These are phyloP conservation scores for Galeopsomyia nigrocyanea DNA, from an alignment of 2,888 invertebrate species.

Conservation along the genomic window DNA sequence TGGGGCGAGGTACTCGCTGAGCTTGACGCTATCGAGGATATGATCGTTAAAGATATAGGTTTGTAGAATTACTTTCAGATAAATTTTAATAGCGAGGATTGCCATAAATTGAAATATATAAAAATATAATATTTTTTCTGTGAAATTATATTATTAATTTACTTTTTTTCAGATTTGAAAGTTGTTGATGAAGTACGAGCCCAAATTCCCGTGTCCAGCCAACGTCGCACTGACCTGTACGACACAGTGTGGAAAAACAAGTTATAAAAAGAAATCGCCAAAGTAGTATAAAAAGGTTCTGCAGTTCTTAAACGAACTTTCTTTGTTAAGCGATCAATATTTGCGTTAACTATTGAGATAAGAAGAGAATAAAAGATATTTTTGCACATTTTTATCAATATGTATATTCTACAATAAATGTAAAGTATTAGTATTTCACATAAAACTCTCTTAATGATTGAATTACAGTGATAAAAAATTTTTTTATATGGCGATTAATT, in stretches of 20 bases:
- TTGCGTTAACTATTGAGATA: too few species aligned
- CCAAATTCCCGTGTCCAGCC: slow-evolving; percentile 85
- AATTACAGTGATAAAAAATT: too few species aligned
- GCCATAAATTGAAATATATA: background rate
- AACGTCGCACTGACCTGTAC: slow-evolving; percentile 73
- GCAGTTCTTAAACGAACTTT: too few species aligned
- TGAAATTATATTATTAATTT: slow-evolving; percentile 27
- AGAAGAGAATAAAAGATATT: too few species aligned
- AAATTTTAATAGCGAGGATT: background rate
- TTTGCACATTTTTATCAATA: too few species aligned
- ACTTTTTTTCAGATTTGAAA: slow-evolving; percentile 78
- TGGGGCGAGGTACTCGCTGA: slow-evolving; percentile 83
- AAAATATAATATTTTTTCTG: slow-evolving; percentile 19
- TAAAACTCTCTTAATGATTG: too few species aligned
- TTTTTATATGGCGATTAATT: too few species aligned
- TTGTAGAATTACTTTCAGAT: slow-evolving; percentile 51
- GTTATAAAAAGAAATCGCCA: background rate
- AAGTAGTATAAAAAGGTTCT: too few species aligned
- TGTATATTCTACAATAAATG: too few species aligned
- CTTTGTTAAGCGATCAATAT: too few species aligned
- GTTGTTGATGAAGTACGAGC: slow-evolving; percentile 82
- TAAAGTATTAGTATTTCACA: too few species aligned
- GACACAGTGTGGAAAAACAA: slow-evolving; percentile 60
- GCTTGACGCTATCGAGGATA: slow-evolving; percentile 79
- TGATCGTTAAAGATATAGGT: slow-evolving; percentile 84